A percentile compares a stretch with the other conserved stretches of the same genome.
Conservation (phyloP, 2,888 invertebrate species). For the Drosophila nr. fundita region DNA sequence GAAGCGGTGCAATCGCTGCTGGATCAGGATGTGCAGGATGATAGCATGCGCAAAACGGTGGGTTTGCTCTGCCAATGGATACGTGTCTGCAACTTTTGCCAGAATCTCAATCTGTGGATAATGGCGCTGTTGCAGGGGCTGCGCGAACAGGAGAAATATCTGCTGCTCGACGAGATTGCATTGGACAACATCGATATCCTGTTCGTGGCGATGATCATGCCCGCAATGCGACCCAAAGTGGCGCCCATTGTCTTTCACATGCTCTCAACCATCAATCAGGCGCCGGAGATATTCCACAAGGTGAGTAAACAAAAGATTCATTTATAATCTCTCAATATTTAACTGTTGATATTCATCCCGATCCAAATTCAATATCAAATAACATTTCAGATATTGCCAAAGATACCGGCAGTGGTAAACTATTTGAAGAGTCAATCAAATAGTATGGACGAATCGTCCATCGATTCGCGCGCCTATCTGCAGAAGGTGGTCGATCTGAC, state of each 20-base stretch:
- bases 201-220: conserved; percentile 87
- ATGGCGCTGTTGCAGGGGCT: conserved; percentile 88
- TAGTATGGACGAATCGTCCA: conserved; percentile 86
- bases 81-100: conserved; percentile 87
- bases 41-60: conserved; percentile 87
- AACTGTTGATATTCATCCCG: neutral
- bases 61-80: conserved; percentile 90
- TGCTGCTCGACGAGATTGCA: conserved; percentile 88
- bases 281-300: conserved; percentile 87
- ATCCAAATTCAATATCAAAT: neutral
- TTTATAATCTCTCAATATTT: neutral
- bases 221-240: conserved; percentile 86
- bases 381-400: conserved; percentile 76
- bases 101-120: conserved; percentile 89
- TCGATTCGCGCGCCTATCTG: conserved; percentile 86
- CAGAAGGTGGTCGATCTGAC: conserved; percentile 88
- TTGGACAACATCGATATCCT: conserved; percentile 87
- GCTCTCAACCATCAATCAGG: conserved; percentile 87
- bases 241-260: conserved; percentile 89
- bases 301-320: conserved; percentile 75
- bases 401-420: conserved; percentile 86
- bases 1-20: conserved; percentile 82
- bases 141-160: conserved; percentile 87
- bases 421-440: conserved; percentile 87
- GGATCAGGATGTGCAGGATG: conserved; percentile 70